phyloP scores from a whole-genome alignment of 2,888 invertebrate species.

The Ectropis crepuscularia region DNA sequence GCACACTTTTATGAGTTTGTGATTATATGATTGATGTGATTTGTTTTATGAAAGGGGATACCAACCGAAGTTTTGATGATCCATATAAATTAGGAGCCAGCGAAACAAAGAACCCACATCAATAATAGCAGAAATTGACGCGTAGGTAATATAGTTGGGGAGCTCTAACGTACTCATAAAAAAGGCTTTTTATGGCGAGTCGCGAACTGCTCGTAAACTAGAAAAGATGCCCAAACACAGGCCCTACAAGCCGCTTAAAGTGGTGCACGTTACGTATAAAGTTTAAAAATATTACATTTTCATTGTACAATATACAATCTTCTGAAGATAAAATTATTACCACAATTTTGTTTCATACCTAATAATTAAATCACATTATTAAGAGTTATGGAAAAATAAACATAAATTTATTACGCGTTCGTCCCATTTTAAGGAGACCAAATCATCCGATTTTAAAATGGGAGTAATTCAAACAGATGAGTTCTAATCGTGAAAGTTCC shows the following conservation, averaged over 20 bases:
- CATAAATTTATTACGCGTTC: too few species aligned
- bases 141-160: conserved; percentile 51
- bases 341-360: too few species aligned
- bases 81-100: conserved; percentile 35
- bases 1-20: conserved; percentile 42
- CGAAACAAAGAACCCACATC: conserved; percentile 42
- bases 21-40: conserved; percentile 44
- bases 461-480: too few species aligned
- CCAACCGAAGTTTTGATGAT: conserved; percentile 29
- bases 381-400: too few species aligned
- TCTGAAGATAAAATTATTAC: too few species aligned
- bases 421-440: too few species aligned
- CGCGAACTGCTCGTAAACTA: conserved; percentile 64
- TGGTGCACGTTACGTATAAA: conserved; percentile 28
- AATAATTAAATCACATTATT: too few species aligned
- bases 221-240: conserved; percentile 57
- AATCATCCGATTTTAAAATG: too few species aligned
- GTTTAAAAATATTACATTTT: too few species aligned
- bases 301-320: too few species aligned
- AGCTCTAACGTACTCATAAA: conserved; percentile 64
- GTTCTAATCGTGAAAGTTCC: too few species aligned
- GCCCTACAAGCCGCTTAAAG: conserved; percentile 48
- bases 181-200: conserved; percentile 61
- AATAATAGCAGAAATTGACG: conserved; percentile 58
- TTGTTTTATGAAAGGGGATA: conserved; percentile 33